These are phyloP conservation scores for Oryzias melastigma DNA, from an alignment of 2,113 vertebrate genomes.

Conservation along the genomic window DNA sequence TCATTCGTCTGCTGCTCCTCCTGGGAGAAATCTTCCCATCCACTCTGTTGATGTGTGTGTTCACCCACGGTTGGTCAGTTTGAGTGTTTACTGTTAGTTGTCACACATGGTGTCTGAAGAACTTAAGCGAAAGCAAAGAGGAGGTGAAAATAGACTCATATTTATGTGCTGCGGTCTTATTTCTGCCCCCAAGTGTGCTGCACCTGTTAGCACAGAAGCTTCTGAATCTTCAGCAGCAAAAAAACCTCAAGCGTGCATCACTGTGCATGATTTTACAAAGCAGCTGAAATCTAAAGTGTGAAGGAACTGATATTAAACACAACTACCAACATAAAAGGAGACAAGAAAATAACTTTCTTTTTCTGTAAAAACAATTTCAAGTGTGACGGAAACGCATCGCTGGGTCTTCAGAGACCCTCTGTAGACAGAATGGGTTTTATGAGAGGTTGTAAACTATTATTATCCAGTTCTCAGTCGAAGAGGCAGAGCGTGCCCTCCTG, in stretches of 20 bases:
- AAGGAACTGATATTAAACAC: too few relatives aligned
- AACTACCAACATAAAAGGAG: too few relatives aligned
- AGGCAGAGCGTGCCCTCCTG: constrained; percentile 15
- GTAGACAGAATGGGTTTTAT: background rate
- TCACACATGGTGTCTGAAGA: constrained; percentile 4
- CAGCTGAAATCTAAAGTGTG: background rate
- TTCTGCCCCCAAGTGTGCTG: constrained; percentile 25
- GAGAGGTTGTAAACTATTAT: constrained; percentile 38
- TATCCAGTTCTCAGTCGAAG: constrained; percentile 13
- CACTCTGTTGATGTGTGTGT: background rate
- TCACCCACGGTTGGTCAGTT: background rate
- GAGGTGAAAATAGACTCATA: constrained; percentile 37
- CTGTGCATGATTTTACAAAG: constrained; percentile 14
- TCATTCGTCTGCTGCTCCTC: constrained; percentile 6
- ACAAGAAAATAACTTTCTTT: too few relatives aligned
- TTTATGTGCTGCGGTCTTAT: constrained; percentile 6
- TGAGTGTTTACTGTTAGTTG: background rate
- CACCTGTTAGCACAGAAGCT: constrained; percentile 32
- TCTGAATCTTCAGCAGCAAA: constrained; percentile 11
- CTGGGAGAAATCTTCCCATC: constrained; percentile 1
- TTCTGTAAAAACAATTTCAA: constrained; percentile 12
- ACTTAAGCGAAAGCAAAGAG: constrained; percentile 9
- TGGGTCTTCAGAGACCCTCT: constrained; percentile 17
- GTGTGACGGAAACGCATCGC: constrained; percentile 17
- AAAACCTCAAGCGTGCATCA: constrained; percentile 6